Conservation (phyloP, 1,140 invertebrate species). For the Nasonia vitripennis region DNA sequence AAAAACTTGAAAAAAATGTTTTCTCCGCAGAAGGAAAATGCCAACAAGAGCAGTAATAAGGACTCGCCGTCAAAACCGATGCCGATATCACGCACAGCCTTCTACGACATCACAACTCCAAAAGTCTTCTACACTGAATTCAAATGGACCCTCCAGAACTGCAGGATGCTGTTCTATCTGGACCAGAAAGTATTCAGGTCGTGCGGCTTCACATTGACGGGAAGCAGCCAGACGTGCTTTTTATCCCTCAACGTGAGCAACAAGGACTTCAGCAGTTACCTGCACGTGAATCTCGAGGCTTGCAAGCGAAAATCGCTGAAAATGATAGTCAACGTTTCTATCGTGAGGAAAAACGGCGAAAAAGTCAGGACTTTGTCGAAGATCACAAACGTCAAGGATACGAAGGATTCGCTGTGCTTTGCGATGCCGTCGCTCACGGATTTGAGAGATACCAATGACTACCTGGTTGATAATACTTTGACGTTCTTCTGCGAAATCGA, state of each 20-base stretch:
- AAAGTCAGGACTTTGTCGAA: not conserved
- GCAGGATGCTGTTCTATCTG: not conserved
- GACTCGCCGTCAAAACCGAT: not conserved
- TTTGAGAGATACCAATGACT: not conserved
- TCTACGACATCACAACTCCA: not conserved
- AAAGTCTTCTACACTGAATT: conserved; percentile 7
- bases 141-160: not conserved
- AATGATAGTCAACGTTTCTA: not conserved
- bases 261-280: not conserved
- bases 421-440: not conserved
- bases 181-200: conserved; percentile 3
- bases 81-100: not conserved
- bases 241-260: not conserved
- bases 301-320: not conserved
- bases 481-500: conserved; percentile 4
- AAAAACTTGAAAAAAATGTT: not conserved
- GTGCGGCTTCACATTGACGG: not conserved
- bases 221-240: not conserved
- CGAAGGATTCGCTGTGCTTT: not conserved
- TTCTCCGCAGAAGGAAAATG: not conserved
- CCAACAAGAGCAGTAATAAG: not conserved
- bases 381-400: not conserved
- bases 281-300: not conserved
- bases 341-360: not conserved
- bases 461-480: not conserved